A percentile compares a stretch with the other conserved stretches of the same genome.
phyloP scores from a whole-genome alignment of 2,113 vertebrate genomes.

The Nycticryphes semicollaris region DNA sequence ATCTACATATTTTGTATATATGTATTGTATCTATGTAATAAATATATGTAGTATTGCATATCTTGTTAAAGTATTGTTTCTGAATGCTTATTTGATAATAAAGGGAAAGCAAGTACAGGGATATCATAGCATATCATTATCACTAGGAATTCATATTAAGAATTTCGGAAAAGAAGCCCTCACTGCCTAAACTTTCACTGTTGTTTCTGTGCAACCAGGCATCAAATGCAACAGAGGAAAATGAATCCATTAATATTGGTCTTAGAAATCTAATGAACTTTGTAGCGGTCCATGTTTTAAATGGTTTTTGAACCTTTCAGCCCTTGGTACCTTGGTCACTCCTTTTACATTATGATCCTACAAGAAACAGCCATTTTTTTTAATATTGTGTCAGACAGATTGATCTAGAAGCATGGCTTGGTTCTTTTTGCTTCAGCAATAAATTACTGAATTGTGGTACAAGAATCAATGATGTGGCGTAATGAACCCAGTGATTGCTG shows the following conservation, averaged over 20 bases:
- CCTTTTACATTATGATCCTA: background rate
- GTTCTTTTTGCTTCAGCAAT: background rate
- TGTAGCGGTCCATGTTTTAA: background rate
- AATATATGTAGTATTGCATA: background rate
- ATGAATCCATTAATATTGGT: background rate
- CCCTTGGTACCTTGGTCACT: background rate
- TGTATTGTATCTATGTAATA: background rate
- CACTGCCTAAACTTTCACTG: background rate
- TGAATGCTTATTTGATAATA: background rate
- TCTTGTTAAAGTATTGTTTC: background rate
- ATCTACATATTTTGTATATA: background rate
- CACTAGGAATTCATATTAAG: background rate
- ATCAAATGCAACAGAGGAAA: background rate
- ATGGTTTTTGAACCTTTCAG: background rate
- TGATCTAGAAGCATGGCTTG: background rate
- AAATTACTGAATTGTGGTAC: background rate
- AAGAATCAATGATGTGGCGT: background rate
- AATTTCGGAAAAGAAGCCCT: background rate
- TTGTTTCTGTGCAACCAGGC: background rate
- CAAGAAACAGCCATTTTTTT: background rate
- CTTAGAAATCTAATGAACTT: background rate
- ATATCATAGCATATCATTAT: background rate
- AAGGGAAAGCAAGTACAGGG: background rate
- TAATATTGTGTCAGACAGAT: slow-evolving; percentile 14
- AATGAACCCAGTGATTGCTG: background rate